These are phyloP conservation scores for Cliona cf. orientalis DNA, from an alignment of 37 sponge, comb jelly and placozoan genomes.

Conservation along the genomic window DNA sequence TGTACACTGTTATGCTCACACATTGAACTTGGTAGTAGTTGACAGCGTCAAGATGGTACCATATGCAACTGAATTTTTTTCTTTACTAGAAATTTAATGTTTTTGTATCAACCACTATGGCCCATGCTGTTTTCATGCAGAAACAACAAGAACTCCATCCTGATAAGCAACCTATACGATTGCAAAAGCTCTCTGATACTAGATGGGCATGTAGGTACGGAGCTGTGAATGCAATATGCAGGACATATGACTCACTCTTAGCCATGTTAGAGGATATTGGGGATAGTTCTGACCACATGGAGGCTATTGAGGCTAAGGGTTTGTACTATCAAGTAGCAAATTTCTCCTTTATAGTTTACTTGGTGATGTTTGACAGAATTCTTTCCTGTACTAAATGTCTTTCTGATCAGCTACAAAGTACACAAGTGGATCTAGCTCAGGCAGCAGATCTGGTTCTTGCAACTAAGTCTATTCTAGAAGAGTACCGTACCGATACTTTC, in stretches of 20 bases:
- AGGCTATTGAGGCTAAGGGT: slow-evolving; percentile 33
- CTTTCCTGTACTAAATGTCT: slow-evolving; percentile 20
- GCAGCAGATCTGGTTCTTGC: slow-evolving; percentile 2
- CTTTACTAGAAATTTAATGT: slow-evolving; percentile 33
- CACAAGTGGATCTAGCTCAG: neutral
- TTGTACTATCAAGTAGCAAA: neutral
- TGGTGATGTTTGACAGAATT: neutral
- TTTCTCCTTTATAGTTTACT: neutral
- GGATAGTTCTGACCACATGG: slow-evolving; percentile 1
- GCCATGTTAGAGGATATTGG: neutral
- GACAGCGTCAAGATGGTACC: slow-evolving; percentile 11
- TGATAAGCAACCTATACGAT: slow-evolving; percentile 30
- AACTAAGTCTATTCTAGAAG: neutral
- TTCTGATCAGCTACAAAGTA: slow-evolving; percentile 21
- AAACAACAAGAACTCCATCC: slow-evolving; percentile 48
- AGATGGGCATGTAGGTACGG: slow-evolving; percentile 34
- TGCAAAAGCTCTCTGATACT: slow-evolving; percentile 43
- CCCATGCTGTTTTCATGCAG: slow-evolving; percentile 31
- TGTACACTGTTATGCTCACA: slow-evolving; percentile 52
- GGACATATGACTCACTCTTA: slow-evolving; percentile 9
- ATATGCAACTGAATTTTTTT: slow-evolving; percentile 35
- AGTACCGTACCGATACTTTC: neutral
- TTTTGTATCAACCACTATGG: slow-evolving; percentile 40
- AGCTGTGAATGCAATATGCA: slow-evolving; percentile 30
- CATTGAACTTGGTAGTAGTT: slow-evolving; percentile 17